Evolutionary conservation across 2,888 invertebrate species (phyloP).

Genomic region (Eristalis arbustorum): DNA sequence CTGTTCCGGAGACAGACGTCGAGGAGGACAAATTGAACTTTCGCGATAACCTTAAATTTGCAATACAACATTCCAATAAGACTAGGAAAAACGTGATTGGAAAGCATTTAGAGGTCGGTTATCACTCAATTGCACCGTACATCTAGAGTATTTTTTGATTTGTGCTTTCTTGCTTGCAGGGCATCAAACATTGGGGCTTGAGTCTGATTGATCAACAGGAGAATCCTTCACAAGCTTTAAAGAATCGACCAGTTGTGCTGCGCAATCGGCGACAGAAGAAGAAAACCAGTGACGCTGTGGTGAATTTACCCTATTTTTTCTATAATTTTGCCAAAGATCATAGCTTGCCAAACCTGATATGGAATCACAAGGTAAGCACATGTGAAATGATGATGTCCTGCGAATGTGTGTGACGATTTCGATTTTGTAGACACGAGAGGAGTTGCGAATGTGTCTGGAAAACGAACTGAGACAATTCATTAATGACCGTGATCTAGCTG

Average conservation of each 20-base stretch:
- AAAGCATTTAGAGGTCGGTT: constrained; percentile 87
- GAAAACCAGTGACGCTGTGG: constrained; percentile 77
- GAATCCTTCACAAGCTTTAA: constrained; percentile 77
- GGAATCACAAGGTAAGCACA: constrained; percentile 94
- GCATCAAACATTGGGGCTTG: constrained; percentile 85
- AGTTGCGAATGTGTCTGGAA: constrained; percentile 94
- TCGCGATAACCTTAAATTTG: constrained; percentile 97
- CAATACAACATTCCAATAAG: constrained; percentile 88
- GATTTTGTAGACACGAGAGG: constrained; percentile 90
- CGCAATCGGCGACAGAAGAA: constrained; percentile 88
- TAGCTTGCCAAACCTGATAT: constrained; percentile 96
- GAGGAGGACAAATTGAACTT: constrained; percentile 88
- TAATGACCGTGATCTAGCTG: constrained; percentile 93
- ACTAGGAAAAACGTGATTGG: constrained; percentile 88
- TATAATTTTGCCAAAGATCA: constrained; percentile 97
- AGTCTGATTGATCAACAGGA: constrained; percentile 80
- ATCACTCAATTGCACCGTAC: neutral
- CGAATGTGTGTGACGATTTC: neutral
- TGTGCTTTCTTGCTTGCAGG: constrained; percentile 70
- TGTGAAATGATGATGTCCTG: too few species aligned
- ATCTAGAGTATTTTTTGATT: too few species aligned
- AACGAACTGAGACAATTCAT: constrained; percentile 95
- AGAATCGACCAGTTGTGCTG: constrained; percentile 92
- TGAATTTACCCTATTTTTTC: constrained; percentile 90
- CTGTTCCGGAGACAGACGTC: constrained; percentile 84